A percentile compares a stretch with the other conserved stretches of the same genome.
These are phyloP conservation scores for Apostichopus japonicus DNA, from an alignment of 35 echinoderm and acorn worm genomes.

Conservation along the genomic window DNA sequence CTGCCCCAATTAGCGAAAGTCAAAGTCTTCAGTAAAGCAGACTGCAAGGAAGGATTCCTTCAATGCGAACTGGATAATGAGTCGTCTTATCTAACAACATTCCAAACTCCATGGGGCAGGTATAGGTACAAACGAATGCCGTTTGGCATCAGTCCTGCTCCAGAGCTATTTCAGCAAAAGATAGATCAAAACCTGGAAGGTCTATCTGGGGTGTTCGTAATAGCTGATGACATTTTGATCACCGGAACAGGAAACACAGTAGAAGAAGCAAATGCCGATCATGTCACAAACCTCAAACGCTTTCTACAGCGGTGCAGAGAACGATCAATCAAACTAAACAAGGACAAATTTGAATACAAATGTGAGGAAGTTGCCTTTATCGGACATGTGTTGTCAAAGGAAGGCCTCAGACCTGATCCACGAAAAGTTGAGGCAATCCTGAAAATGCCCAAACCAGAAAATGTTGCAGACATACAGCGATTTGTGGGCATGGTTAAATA, in stretches of 20 bases:
- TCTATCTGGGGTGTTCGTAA: slow-evolving; percentile 21
- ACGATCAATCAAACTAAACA: slow-evolving; percentile 37
- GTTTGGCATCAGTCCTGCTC: slow-evolving; percentile 49
- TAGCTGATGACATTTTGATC: slow-evolving; percentile 58
- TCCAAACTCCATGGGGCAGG: slow-evolving; percentile 52
- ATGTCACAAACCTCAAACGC: slow-evolving; percentile 3
- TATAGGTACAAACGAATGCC: slow-evolving; percentile 38
- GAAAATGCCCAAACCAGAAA: neutral
- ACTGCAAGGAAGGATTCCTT: slow-evolving; percentile 55
- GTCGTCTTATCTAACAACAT: slow-evolving; percentile 47
- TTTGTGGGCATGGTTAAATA: slow-evolving; percentile 73
- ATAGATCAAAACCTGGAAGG: slow-evolving; percentile 53
- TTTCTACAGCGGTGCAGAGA: slow-evolving; percentile 34
- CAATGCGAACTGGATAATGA: slow-evolving; percentile 49
- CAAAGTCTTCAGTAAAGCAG: slow-evolving; percentile 61
- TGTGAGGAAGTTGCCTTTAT: slow-evolving; percentile 47
- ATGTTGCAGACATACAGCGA: neutral
- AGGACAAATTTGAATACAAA: slow-evolving; percentile 53
- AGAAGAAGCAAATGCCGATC: slow-evolving; percentile 37
- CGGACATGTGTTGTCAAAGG: slow-evolving; percentile 21
- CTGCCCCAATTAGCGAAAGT: slow-evolving; percentile 45
- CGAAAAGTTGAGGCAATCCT: neutral
- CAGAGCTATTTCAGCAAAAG: slow-evolving; percentile 64
- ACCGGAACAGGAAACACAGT: slow-evolving; percentile 42
- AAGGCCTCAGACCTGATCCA: slow-evolving; percentile 46